Percentiles rank a stretch among this genome's conserved stretches.
Conservation (phyloP, 2,888 invertebrate genomes). For the Cyclophora punctaria region DNA sequence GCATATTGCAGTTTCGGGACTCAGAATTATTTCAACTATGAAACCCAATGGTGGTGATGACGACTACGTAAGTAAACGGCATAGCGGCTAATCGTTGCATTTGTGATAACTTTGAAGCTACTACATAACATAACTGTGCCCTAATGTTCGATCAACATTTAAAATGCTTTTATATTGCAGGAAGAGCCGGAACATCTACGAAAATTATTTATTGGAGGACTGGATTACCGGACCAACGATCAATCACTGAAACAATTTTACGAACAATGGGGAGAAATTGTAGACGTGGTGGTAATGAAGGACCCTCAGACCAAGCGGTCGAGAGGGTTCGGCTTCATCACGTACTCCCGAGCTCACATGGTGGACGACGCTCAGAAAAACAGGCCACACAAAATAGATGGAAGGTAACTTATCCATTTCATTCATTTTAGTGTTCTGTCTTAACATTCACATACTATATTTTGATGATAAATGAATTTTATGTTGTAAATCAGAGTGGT, state of each 20-base stretch:
- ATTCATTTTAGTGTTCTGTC: neutral
- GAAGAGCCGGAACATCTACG: slow-evolving; percentile 88
- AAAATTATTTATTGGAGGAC: slow-evolving; percentile 96
- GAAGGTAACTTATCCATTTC: slow-evolving; percentile 65
- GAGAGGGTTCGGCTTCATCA: slow-evolving; percentile 98
- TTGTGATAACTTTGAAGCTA: neutral
- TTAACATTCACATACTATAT: too few relatives aligned
- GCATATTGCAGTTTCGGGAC: too few relatives aligned
- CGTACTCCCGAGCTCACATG: slow-evolving; percentile 94
- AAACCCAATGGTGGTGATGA: slow-evolving; percentile 59
- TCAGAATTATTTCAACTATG: slow-evolving; percentile 32
- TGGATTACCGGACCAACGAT: slow-evolving; percentile 96
- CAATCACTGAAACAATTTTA: slow-evolving; percentile 94
- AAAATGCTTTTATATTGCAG: slow-evolving; percentile 32
- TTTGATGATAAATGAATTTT: too few relatives aligned
- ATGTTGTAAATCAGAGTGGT: slow-evolving; percentile 78
- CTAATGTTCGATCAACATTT: too few relatives aligned
- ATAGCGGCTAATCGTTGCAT: neutral
- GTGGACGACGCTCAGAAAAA: slow-evolving; percentile 95
- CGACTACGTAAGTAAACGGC: slow-evolving; percentile 52
- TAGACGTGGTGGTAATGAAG: slow-evolving; percentile 97
- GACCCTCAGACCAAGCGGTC: slow-evolving; percentile 96
- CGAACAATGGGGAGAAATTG: slow-evolving; percentile 97
- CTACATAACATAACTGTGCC: too few relatives aligned
- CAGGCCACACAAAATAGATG: slow-evolving; percentile 94